Percentiles rank a stretch among this genome's conserved stretches.
Conservation (phyloP, 2,797 vertebrate genomes). For the Channa striata region DNA sequence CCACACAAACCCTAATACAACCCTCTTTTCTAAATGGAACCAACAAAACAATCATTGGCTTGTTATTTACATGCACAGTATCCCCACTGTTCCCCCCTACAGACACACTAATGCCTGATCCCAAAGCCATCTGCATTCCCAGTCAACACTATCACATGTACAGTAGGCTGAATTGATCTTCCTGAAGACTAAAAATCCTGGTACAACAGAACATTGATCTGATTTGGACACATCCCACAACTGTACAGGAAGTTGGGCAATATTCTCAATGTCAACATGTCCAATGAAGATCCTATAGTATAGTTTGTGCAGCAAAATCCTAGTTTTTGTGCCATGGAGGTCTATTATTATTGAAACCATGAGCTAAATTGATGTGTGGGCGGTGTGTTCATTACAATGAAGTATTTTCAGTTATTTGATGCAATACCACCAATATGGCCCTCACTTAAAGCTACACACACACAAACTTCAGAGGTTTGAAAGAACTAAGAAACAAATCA, state of each 20-base stretch:
- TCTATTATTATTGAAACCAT: too few relatives aligned
- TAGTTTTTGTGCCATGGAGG: too few relatives aligned
- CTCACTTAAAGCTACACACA: too few relatives aligned
- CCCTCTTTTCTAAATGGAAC: conserved; percentile 69
- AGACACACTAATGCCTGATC: conserved; percentile 76
- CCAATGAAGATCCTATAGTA: not conserved
- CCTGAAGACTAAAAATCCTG: conserved; percentile 39
- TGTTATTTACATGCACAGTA: conserved; percentile 84
- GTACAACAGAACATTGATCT: conserved; percentile 11
- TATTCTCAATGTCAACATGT: conserved; percentile 9
- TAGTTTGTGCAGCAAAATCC: not conserved
- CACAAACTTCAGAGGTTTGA: too few relatives aligned
- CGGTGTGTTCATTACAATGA: too few relatives aligned
- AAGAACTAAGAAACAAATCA: too few relatives aligned
- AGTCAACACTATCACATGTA: conserved; percentile 36
- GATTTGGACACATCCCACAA: conserved; percentile 6
- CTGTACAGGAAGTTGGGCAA: conserved; percentile 4
- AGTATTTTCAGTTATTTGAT: too few relatives aligned
- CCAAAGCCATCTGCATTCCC: conserved; percentile 76
- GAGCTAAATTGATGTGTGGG: too few relatives aligned
- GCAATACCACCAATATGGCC: too few relatives aligned
- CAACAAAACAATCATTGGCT: conserved; percentile 81
- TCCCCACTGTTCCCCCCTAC: conserved; percentile 50
- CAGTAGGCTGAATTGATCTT: conserved; percentile 21
- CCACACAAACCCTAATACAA: conserved; percentile 53